Conservation (phyloP, 2,113 vertebrate species). For the Odobenus rosmarus region DNA sequence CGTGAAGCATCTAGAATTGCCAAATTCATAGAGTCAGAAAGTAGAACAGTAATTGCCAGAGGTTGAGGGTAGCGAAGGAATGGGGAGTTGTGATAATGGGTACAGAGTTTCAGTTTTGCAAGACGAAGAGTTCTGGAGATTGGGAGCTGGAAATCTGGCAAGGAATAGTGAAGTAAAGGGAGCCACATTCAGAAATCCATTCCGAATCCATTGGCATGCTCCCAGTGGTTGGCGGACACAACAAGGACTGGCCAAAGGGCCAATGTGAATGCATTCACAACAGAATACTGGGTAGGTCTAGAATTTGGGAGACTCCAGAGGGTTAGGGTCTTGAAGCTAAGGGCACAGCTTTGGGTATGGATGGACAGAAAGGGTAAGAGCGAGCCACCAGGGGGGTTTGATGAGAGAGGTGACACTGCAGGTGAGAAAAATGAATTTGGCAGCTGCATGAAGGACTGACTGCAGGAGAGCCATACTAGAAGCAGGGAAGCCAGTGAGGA, state of each 20-base stretch:
- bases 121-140: neutral
- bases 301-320: neutral
- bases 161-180: neutral
- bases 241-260: accelerated
- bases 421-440: neutral
- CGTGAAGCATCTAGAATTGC: neutral
- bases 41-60: neutral
- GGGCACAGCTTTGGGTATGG: accelerated
- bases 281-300: neutral
- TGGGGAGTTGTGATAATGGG: neutral
- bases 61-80: neutral
- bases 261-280: neutral
- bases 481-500: neutral
- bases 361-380: neutral
- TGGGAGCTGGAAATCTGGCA: neutral
- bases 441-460: neutral
- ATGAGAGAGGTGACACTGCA: neutral
- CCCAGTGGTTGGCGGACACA: accelerated
- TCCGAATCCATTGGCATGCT: neutral
- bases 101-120: neutral
- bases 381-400: neutral
- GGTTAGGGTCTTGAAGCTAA: neutral
- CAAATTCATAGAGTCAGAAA: neutral
- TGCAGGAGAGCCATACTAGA: constrained; percentile 7
- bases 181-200: neutral